A percentile compares a stretch with the other conserved stretches of the same genome.
Conservation (phyloP, 2,797 vertebrate genomes). For the Tinamus major region DNA sequence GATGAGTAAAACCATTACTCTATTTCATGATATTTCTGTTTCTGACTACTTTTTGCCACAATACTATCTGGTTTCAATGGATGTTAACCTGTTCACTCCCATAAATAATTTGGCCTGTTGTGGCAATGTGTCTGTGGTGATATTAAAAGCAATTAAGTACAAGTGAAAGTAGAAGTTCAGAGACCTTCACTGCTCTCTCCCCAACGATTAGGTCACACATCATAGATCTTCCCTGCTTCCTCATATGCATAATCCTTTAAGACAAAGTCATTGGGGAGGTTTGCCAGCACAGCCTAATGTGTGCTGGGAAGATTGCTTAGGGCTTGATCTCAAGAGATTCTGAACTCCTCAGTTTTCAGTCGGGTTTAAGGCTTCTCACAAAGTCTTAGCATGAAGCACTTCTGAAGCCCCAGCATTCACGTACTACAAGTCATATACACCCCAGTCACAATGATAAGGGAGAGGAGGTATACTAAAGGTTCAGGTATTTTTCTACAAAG, state of each 20-base stretch:
- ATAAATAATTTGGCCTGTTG: not conserved
- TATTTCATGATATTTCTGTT: not conserved
- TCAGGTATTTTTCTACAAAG: not conserved
- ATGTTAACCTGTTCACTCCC: not conserved
- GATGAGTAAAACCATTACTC: fast-evolving
- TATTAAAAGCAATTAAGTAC: not conserved
- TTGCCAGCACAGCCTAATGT: not conserved
- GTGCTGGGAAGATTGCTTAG: not conserved
- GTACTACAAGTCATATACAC: not conserved
- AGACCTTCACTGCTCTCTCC: not conserved
- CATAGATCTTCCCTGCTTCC: not conserved
- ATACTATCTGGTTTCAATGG: not conserved
- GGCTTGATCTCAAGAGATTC: not conserved
- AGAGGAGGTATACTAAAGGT: not conserved
- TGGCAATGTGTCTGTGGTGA: not conserved
- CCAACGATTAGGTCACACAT: constrained; percentile 1
- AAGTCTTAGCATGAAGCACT: not conserved
- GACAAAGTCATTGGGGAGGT: not conserved
- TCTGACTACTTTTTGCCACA: not conserved
- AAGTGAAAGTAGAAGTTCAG: not conserved
- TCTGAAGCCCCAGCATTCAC: not conserved
- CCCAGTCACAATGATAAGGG: not conserved
- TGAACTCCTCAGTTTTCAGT: not conserved
- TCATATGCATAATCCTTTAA: not conserved
- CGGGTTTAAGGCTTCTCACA: not conserved